Conservation (phyloP, 2,888 invertebrate genomes). For the Oxyteleia sp. region DNA sequence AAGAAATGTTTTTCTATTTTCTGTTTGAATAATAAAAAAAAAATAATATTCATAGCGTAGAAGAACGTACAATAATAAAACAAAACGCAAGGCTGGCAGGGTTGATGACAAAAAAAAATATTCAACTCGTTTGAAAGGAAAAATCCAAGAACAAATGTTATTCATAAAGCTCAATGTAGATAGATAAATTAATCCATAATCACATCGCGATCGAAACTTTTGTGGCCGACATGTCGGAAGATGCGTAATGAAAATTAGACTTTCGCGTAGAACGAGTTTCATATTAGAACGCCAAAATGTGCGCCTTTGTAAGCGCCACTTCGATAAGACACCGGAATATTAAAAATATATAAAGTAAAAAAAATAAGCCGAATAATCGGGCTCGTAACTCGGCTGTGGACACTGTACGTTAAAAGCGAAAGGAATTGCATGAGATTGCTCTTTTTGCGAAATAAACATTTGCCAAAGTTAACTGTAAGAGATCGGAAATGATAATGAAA, state of each 20-base stretch:
- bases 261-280: slow-evolving; percentile 63
- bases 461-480: slow-evolving; percentile 71
- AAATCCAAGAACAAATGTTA: slow-evolving; percentile 58
- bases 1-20: slow-evolving; percentile 28
- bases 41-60: slow-evolving; percentile 48
- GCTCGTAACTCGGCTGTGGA: slow-evolving; percentile 71
- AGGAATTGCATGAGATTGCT: slow-evolving; percentile 69
- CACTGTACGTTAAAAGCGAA: slow-evolving; percentile 71
- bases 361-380: slow-evolving; percentile 71
- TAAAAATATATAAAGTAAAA: slow-evolving; percentile 54
- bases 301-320: slow-evolving; percentile 55
- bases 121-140: slow-evolving; percentile 51
- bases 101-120: slow-evolving; percentile 40
- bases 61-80: slow-evolving; percentile 61
- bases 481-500: slow-evolving; percentile 62
- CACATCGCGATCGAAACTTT: slow-evolving; percentile 52
- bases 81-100: slow-evolving; percentile 60
- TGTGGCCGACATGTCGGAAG: slow-evolving; percentile 42
- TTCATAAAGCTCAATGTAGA: slow-evolving; percentile 69
- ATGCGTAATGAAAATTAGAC: slow-evolving; percentile 54
- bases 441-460: slow-evolving; percentile 72
- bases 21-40: slow-evolving; percentile 10
- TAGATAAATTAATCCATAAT: slow-evolving; percentile 69
- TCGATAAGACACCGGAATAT: slow-evolving; percentile 54
- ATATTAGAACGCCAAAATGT: slow-evolving; percentile 65